These are phyloP conservation scores for Graptemys geographica DNA, from an alignment of 2,797 vertebrate genomes.

Conservation along the genomic window DNA sequence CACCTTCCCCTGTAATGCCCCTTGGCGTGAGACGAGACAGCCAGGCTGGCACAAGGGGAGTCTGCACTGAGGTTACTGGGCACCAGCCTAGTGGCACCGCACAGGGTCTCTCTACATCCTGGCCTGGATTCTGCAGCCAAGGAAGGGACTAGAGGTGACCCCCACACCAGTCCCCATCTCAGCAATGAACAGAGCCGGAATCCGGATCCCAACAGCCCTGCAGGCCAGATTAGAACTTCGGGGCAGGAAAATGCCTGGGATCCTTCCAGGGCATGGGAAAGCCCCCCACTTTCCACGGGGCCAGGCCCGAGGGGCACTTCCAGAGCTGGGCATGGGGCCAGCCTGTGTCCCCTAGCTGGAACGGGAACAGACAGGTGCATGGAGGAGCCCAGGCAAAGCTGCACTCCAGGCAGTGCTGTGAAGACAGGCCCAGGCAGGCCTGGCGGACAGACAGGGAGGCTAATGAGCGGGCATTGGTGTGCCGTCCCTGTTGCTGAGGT, in stretches of 20 bases:
- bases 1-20: background rate
- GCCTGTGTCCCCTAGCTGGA: background rate
- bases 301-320: background rate
- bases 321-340: background rate
- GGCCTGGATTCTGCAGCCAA: background rate
- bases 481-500: background rate
- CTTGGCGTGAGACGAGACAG: background rate
- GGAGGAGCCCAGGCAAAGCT: background rate
- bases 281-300: background rate
- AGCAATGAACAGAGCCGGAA: background rate
- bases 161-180: background rate
- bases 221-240: background rate
- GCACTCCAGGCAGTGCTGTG: background rate
- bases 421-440: background rate
- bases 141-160: background rate
- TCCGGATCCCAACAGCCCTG: background rate
- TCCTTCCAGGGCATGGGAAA: background rate
- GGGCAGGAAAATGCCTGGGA: background rate
- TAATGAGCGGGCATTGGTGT: background rate
- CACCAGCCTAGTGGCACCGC: background rate
- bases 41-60: background rate
- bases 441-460: background rate
- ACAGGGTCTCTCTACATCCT: background rate
- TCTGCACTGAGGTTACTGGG: background rate
- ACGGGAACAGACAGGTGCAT: background rate